Evolutionary conservation across 2,888 invertebrate species (phyloP), one percentile per base, ranked within the genome.

Genomic region (Neoaliturus tenellus): DNA sequence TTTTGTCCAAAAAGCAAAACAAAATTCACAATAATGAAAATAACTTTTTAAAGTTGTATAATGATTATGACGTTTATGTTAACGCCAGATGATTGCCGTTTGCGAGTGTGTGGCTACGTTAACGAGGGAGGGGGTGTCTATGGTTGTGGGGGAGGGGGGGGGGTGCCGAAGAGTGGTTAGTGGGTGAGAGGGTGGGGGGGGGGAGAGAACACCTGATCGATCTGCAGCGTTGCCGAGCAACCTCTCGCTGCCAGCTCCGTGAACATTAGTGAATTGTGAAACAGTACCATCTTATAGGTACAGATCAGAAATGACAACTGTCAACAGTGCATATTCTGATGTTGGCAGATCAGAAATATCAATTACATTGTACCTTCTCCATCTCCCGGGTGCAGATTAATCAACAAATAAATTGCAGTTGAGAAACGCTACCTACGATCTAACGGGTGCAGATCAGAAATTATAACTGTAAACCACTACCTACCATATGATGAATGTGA

Each of bases 81-180:
- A 51, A 51, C 44, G 44, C 44, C 55, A 14, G 55, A 3, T 55
- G 55, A 55, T 55, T 55, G 55, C 23, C 25, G 81, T 69, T 23
- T 33, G 14, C 12, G 41, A 44, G 71, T 71, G 51, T 71, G 67
- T 73, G 82, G 48, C 48, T 20, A 55, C 44, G 82, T 73, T 71
- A 71, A 73, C 48, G 73, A 33, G 73, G 5, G 55, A 69, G 71
- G 71, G 58, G 73, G 81, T 35, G 67, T 0, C 31, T 33, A 12
- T 67, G 20, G n/a, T 75, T 48, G 41, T 28, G 58, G 39, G 31
- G 33, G 14, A 35, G 31, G 39, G 31, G 58, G 20, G 81, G 58
- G 44, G 28, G 51, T 2, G 55, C 80, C 81, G 84, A 80, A 78
- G 84, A 58, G 12, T 82, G 81, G 81, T 51, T 84, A 51, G 73